A percentile compares a stretch with the other conserved stretches of the same genome.
phyloP scores from a whole-genome alignment of 2,113 vertebrate species.

The Andinoacara biseriatus region DNA sequence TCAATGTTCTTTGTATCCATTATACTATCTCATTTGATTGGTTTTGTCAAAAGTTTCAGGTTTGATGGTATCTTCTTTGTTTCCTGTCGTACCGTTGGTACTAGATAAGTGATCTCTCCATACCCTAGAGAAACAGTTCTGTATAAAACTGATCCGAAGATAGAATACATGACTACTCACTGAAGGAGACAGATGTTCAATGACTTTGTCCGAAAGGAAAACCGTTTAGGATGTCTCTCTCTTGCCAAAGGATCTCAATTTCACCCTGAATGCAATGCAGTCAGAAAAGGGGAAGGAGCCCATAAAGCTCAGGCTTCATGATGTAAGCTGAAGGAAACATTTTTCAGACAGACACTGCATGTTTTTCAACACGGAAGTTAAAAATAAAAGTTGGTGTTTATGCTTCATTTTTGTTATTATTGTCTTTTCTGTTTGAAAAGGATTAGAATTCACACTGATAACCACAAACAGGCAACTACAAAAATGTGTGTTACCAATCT shows the following conservation, averaged over 20 bases:
- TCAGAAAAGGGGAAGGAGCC: background rate
- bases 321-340: background rate
- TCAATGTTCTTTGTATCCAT: background rate
- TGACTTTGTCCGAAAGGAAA: background rate
- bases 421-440: background rate
- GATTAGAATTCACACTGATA: background rate
- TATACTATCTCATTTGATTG: background rate
- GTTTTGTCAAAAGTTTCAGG: conserved; percentile 4
- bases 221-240: background rate
- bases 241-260: conserved; percentile 1
- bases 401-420: background rate
- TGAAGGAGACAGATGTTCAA: background rate
- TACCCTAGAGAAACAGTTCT: background rate
- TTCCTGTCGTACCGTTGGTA: background rate
- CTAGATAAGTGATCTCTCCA: background rate
- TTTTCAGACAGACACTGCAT: background rate
- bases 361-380: background rate
- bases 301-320: background rate
- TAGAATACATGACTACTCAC: background rate
- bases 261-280: background rate
- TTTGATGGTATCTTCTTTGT: background rate
- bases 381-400: background rate
- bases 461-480: too few species aligned
- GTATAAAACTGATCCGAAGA: background rate
- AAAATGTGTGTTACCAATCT: too few species aligned